These are phyloP conservation scores for Esox masquinongy DNA, from an alignment of 2,797 vertebrate species.

Conservation along the genomic window DNA sequence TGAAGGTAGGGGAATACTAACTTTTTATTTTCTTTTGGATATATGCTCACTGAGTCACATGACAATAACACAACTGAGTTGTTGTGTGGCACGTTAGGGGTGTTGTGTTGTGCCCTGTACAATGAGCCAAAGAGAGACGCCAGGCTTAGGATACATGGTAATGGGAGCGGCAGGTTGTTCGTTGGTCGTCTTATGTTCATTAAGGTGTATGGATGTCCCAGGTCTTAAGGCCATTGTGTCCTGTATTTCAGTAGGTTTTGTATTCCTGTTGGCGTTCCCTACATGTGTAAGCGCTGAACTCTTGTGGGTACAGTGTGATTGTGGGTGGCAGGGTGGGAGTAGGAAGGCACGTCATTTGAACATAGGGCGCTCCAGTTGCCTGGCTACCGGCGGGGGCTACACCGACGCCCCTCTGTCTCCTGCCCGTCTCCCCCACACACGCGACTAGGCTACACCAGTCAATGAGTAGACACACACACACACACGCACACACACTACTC, in stretches of 20 bases:
- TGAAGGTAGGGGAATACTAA: too few species aligned
- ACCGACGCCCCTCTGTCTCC: background rate
- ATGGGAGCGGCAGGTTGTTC: too few species aligned
- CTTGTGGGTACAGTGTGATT: background rate
- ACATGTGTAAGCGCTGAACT: background rate
- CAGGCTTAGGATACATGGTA: background rate
- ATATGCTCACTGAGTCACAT: too few species aligned
- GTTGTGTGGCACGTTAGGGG: background rate
- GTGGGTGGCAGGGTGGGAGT: background rate
- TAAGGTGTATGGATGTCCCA: too few species aligned
- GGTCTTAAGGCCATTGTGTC: too few species aligned
- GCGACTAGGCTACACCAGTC: conserved; percentile 1
- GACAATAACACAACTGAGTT: background rate
- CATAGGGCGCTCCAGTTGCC: conserved; percentile 10
- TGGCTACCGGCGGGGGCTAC: conserved; percentile 3
- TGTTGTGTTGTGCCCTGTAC: too few species aligned
- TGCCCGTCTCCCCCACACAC: background rate
- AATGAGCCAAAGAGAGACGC: background rate
- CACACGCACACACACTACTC: background rate
- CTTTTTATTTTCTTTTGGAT: too few species aligned
- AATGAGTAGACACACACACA: conserved; percentile 3
- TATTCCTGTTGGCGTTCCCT: too few species aligned
- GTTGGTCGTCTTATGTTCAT: too few species aligned
- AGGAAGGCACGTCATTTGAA: background rate
- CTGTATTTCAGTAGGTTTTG: too few species aligned